Evolutionary conservation across 2,113 vertebrate species (phyloP).

Genomic region (Leucoraja erinaceus): DNA sequence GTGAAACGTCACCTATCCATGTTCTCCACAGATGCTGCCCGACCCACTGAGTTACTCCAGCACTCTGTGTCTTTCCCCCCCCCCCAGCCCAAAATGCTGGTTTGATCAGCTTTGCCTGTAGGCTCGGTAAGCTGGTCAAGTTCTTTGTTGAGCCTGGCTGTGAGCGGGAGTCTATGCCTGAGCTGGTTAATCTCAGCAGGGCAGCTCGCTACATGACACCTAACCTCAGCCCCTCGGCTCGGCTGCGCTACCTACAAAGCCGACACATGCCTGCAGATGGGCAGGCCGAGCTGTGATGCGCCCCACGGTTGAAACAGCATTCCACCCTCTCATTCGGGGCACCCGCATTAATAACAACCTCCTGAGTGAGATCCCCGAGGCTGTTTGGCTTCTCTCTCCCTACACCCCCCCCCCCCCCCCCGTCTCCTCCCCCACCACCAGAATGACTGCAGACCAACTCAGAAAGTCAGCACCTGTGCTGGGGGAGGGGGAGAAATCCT

Average conservation of each 20-base stretch:
- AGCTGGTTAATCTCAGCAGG: neutral
- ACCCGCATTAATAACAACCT: neutral
- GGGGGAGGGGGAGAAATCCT: constrained; percentile 2
- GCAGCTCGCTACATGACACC: neutral
- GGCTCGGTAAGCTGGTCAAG: neutral
- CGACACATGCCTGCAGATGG: neutral
- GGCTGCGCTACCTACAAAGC: neutral
- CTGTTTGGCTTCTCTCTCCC: too few species aligned
- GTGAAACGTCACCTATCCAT: too few species aligned
- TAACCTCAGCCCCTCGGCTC: neutral
- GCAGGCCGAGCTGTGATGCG: neutral
- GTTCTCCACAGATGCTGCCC: too few species aligned
- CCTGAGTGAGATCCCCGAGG: neutral
- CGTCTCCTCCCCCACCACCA: neutral
- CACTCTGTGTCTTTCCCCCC: too few species aligned
- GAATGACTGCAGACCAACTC: neutral
- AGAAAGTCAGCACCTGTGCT: neutral
- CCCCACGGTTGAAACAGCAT: neutral
- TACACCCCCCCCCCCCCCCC: too few species aligned
- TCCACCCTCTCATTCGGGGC: neutral
- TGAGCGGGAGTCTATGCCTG: neutral
- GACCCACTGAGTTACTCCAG: too few species aligned
- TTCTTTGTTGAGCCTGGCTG: neutral
- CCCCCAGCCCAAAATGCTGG: neutral
- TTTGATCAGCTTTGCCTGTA: neutral